Percentiles rank a stretch among this genome's conserved stretches.
phyloP scores from a whole-genome alignment of 2,888 invertebrate genomes.

The Clistopyga incitator region DNA sequence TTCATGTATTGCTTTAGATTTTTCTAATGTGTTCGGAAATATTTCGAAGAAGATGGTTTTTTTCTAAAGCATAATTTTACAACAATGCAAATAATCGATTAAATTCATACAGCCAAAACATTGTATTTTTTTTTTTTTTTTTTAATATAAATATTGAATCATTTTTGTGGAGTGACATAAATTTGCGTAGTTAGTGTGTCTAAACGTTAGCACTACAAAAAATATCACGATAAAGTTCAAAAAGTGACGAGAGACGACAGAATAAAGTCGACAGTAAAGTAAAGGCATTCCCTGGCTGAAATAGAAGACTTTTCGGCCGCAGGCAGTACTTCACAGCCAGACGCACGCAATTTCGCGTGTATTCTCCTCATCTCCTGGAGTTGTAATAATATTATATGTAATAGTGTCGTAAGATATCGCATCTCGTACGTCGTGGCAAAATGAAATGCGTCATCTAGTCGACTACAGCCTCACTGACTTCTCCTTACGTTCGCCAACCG shows the following conservation, averaged over 20 bases:
- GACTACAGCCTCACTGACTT: constrained; percentile 35
- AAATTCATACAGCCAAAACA: too few relatives aligned
- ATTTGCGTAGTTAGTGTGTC: neutral
- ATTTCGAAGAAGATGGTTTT: too few relatives aligned
- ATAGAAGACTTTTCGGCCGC: neutral
- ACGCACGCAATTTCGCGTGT: neutral
- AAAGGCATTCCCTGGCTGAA: neutral
- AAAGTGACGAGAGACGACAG: neutral
- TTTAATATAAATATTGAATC: neutral
- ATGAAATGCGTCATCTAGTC: constrained; percentile 47
- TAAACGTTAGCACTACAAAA: neutral
- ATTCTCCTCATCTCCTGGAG: neutral
- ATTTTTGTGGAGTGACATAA: neutral
- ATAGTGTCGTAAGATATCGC: constrained; percentile 31
- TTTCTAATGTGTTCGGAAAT: too few relatives aligned
- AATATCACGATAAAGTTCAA: neutral
- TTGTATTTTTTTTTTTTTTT: neutral
- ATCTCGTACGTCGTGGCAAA: constrained; percentile 49
- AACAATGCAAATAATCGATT: too few relatives aligned
- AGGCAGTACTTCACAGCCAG: neutral
- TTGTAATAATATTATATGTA: constrained; percentile 12
- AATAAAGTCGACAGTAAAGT: too few relatives aligned
- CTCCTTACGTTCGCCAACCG: constrained; percentile 42
- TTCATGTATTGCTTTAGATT: too few relatives aligned
- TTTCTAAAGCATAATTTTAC: too few relatives aligned